Conservation (phyloP, 1,140 invertebrate species). For the Cephus cinctus region DNA sequence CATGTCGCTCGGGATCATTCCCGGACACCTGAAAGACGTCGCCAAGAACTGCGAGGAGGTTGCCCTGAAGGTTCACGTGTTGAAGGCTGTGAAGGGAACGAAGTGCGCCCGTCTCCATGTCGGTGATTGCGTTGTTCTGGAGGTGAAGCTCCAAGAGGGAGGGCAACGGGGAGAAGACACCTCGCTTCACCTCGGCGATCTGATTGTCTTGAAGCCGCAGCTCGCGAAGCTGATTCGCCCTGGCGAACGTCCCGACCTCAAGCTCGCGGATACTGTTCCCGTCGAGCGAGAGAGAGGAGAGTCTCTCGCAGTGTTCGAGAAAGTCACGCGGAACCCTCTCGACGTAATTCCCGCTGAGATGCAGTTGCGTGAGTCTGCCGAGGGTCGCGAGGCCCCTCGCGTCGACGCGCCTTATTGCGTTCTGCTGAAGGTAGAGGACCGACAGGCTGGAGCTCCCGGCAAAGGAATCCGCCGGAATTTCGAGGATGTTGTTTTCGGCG, state of each 20-base stretch:
- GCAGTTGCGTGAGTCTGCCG: constrained; percentile 75
- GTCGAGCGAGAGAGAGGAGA: constrained; percentile 85
- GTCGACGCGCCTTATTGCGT: constrained; percentile 78
- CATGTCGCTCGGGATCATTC: constrained; percentile 68
- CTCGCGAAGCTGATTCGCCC: constrained; percentile 72
- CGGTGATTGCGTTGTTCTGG: constrained; percentile 81
- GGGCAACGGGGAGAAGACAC: constrained; percentile 79
- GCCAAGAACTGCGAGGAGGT: constrained; percentile 72
- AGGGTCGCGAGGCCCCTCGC: constrained; percentile 70
- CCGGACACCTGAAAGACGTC: constrained; percentile 75
- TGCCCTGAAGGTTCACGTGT: constrained; percentile 85
- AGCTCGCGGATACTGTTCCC: constrained; percentile 85
- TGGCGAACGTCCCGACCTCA: constrained; percentile 75
- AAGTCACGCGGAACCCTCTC: constrained; percentile 71
- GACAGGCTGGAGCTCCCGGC: constrained; percentile 71
- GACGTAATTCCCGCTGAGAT: constrained; percentile 85
- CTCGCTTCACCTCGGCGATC: constrained; percentile 70
- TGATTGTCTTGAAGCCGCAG: constrained; percentile 86
- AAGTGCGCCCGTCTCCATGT: constrained; percentile 81
- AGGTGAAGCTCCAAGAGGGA: constrained; percentile 81
- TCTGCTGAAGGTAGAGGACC: constrained; percentile 85
- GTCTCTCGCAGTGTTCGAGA: constrained; percentile 70
- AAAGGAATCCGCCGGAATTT: constrained; percentile 80
- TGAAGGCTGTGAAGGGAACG: constrained; percentile 79
- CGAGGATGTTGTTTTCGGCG: constrained; percentile 88